phyloP scores from a whole-genome alignment of 2,888 invertebrate species.

The Sipha maydis region DNA sequence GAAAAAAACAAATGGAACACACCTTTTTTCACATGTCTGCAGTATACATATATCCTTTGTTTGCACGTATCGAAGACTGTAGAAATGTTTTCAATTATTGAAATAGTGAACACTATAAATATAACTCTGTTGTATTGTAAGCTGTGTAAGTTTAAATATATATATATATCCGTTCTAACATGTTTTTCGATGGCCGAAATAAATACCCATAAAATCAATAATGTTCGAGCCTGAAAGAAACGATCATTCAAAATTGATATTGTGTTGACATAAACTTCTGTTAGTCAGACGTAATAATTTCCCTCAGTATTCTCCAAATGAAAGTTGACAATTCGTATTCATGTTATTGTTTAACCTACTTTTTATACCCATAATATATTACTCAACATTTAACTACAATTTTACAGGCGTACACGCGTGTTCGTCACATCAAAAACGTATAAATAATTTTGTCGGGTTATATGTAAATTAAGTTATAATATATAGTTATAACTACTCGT shows the following conservation, averaged over 20 bases:
- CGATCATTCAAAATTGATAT: background rate
- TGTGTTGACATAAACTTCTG: background rate
- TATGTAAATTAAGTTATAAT: background rate
- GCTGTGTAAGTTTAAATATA: background rate
- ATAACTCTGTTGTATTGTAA: background rate
- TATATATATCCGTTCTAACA: background rate
- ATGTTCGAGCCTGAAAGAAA: background rate
- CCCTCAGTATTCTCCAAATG: background rate
- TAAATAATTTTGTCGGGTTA: background rate
- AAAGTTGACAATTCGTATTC: constrained; percentile 39
- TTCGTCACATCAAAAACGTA: background rate
- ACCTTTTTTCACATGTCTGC: background rate
- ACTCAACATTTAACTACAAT: constrained; percentile 14
- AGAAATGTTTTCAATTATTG: background rate
- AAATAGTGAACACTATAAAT: background rate
- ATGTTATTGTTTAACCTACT: constrained; percentile 40
- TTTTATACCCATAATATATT: background rate
- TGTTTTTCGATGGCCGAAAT: background rate
- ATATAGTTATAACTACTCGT: background rate
- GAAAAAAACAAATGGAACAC: background rate
- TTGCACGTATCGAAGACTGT: background rate
- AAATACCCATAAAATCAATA: background rate
- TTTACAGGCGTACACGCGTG: background rate
- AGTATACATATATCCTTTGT: background rate
- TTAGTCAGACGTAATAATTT: background rate